phyloP scores from a whole-genome alignment of 2,888 invertebrate species.

The Sericinus montela region DNA sequence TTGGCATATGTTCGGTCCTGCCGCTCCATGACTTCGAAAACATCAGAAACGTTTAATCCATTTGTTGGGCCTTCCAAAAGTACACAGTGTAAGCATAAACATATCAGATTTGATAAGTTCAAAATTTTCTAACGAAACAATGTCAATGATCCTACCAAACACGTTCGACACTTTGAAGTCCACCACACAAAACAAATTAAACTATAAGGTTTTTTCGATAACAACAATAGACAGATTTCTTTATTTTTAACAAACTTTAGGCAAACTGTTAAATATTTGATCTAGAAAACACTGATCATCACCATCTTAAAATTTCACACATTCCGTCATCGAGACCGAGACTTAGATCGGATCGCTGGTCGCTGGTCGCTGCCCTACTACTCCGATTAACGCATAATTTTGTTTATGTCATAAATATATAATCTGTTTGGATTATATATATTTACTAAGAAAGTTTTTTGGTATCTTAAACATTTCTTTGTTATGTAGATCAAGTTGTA shows the following conservation, averaged over 20 bases:
- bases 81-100: constrained; percentile 62
- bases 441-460: too few relatives aligned
- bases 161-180: constrained; percentile 53
- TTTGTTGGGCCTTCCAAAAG: constrained; percentile 53
- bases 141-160: constrained; percentile 70
- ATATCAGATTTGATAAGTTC: constrained; percentile 70
- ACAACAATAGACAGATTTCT: constrained; percentile 43
- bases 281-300: constrained; percentile 65
- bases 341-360: constrained; percentile 45
- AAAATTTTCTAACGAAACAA: constrained; percentile 70
- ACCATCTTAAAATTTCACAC: constrained; percentile 76
- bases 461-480: too few relatives aligned
- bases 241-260: constrained; percentile 37
- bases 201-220: constrained; percentile 28
- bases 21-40: constrained; percentile 70
- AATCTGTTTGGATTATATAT: too few relatives aligned
- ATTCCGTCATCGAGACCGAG: constrained; percentile 77
- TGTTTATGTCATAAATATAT: not conserved
- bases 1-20: constrained; percentile 76
- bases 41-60: constrained; percentile 73
- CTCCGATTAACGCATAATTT: constrained; percentile 23
- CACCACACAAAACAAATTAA: constrained; percentile 35
- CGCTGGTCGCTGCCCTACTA: constrained; percentile 62
- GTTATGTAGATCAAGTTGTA: too few relatives aligned
- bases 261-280: constrained; percentile 43